Evolutionary conservation across 1,140 invertebrate genomes (phyloP).

Genomic region (Lepidurus couesii): DNA sequence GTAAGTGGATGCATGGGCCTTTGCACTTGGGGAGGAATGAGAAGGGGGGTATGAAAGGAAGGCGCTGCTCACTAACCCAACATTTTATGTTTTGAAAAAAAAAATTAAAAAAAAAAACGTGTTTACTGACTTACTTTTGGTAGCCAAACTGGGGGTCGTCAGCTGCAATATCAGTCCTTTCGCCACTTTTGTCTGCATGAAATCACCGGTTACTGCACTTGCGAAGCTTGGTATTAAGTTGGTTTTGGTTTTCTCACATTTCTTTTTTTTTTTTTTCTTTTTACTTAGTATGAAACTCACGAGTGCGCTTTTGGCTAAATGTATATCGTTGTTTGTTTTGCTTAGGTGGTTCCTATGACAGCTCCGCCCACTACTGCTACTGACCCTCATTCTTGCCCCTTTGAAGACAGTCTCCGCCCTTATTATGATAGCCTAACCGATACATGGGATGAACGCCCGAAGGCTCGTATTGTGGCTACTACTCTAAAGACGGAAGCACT

Average conservation of each 20-base stretch:
- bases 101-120: not conserved
- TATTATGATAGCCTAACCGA: slow-evolving; percentile 22
- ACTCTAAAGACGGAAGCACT: not conserved
- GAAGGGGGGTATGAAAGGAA: not conserved
- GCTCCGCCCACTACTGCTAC: slow-evolving; percentile 11
- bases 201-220: slow-evolving; percentile 10
- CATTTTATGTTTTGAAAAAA: not conserved
- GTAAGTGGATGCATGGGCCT: slow-evolving; percentile 12
- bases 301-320: not conserved
- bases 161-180: not conserved
- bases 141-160: slow-evolving; percentile 7
- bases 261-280: not conserved
- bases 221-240: slow-evolving; percentile 15
- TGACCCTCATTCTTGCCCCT: slow-evolving; percentile 3
- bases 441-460: slow-evolving; percentile 7
- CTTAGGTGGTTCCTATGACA: slow-evolving; percentile 18
- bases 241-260: not conserved
- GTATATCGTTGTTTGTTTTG: not conserved
- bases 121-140: slow-evolving; percentile 15
- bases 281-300: not conserved
- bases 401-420: slow-evolving; percentile 6
- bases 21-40: not conserved
- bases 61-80: not conserved
- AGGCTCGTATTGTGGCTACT: slow-evolving; percentile 4
- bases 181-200: slow-evolving; percentile 21